phyloP scores from a whole-genome alignment of 2,888 invertebrate species.

The Erebia ligea region DNA sequence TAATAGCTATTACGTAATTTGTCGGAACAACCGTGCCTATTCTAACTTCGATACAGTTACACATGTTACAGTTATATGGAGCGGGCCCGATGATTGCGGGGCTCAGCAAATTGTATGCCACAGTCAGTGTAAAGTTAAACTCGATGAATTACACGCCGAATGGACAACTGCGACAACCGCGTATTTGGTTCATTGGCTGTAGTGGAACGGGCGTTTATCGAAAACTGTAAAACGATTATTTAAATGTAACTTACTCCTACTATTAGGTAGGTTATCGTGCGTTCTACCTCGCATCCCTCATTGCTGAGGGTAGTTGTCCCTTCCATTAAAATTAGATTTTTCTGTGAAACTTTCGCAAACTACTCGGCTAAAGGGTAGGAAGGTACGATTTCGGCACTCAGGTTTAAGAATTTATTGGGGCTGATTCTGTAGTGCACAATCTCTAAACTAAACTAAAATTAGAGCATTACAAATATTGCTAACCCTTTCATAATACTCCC shows the following conservation, averaged over 20 bases:
- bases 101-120: conserved; percentile 36
- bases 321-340: too few relatives aligned
- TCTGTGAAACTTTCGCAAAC: too few relatives aligned
- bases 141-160: conserved; percentile 33
- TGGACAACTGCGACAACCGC: conserved; percentile 37
- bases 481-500: too few relatives aligned
- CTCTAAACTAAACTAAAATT: too few relatives aligned
- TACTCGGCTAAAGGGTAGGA: too few relatives aligned
- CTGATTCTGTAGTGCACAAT: too few relatives aligned
- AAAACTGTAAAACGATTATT: conserved; percentile 16
- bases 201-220: conserved; percentile 19
- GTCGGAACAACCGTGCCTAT: conserved; percentile 26
- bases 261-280: too few relatives aligned
- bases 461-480: too few relatives aligned
- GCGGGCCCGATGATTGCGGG: conserved; percentile 36
- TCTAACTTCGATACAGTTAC: conserved; percentile 42
- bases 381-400: too few relatives aligned
- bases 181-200: conserved; percentile 37
- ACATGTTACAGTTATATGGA: conserved; percentile 37
- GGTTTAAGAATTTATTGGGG: too few relatives aligned
- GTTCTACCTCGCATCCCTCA: not conserved
- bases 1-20: conserved; percentile 30
- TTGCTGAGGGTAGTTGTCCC: not conserved
- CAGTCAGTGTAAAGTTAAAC: conserved; percentile 21
- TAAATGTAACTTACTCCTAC: not conserved